Conservation (phyloP, 2,888 invertebrate genomes). For the Ennomos quercinarius region DNA sequence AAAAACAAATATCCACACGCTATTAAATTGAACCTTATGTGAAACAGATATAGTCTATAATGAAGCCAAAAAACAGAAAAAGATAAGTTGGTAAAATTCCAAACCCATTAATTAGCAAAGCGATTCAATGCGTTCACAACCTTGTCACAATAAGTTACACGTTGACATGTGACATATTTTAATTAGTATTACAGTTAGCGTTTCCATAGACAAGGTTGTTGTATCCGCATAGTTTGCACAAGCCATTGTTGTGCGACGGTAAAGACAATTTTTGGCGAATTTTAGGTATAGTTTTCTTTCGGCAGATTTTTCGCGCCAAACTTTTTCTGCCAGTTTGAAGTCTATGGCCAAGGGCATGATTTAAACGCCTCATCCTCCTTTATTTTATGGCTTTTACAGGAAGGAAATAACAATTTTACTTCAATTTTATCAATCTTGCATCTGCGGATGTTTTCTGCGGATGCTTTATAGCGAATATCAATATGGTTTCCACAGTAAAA, state of each 20-base stretch:
- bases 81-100: conserved; percentile 20
- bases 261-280: conserved; percentile 2
- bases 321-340: too few species aligned
- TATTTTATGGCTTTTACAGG: background rate
- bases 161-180: conserved; percentile 6
- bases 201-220: conserved; percentile 22
- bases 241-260: background rate
- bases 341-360: too few species aligned
- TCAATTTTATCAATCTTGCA: background rate
- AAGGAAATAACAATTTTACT: background rate
- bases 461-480: background rate
- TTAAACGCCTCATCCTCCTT: background rate
- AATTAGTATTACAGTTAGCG: conserved; percentile 14
- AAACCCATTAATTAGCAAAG: conserved; percentile 21
- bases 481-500: background rate
- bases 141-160: conserved; percentile 32
- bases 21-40: conserved; percentile 9
- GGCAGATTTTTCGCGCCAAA: background rate
- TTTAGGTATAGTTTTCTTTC: background rate
- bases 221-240: conserved; percentile 1
- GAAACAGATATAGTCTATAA: conserved; percentile 12
- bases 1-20: background rate
- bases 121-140: conserved; percentile 22
- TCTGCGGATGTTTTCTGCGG: background rate
- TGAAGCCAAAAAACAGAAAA: background rate